These are phyloP conservation scores for Agriopis leucophaearia DNA, from an alignment of 2,888 invertebrate species.

Conservation along the genomic window DNA sequence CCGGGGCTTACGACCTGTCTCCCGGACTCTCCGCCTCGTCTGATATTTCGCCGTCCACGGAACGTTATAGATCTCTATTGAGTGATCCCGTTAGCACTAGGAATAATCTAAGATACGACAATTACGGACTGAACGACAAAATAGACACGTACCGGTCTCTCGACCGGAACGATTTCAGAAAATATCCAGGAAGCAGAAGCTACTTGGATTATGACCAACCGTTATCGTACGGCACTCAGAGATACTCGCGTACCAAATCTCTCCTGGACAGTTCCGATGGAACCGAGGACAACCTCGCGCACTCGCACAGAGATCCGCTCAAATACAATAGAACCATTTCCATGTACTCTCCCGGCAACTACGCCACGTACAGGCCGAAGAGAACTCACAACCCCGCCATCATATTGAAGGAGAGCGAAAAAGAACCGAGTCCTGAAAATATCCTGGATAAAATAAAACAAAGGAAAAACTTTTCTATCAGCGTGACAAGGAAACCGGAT, in stretches of 20 bases:
- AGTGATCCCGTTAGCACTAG: conserved; percentile 70
- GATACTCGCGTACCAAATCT: conserved; percentile 81
- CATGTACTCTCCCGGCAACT: conserved; percentile 81
- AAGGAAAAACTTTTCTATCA: conserved; percentile 81
- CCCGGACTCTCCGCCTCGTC: conserved; percentile 75
- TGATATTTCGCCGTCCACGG: conserved; percentile 77
- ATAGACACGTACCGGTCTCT: conserved; percentile 80
- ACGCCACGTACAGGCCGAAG: conserved; percentile 83
- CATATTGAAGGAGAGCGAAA: conserved; percentile 81
- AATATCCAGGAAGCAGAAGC: conserved; percentile 73
- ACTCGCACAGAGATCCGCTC: conserved; percentile 70
- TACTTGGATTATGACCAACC: conserved; percentile 79
- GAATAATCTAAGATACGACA: conserved; percentile 72
- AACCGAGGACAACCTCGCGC: conserved; percentile 64
- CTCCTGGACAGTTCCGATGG: conserved; percentile 76
- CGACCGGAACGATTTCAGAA: conserved; percentile 80
- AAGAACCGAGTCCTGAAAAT: conserved; percentile 82
- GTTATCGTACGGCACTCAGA: conserved; percentile 69
- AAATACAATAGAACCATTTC: conserved; percentile 81
- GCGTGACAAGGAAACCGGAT: conserved; percentile 80
- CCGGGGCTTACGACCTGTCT: conserved; percentile 73
- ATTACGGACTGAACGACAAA: conserved; percentile 76
- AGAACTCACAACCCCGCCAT: conserved; percentile 82
- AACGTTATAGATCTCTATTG: conserved; percentile 76
- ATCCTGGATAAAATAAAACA: conserved; percentile 83